Conservation (phyloP, 2,797 vertebrate species). For the Sylvilagus floridanus region DNA sequence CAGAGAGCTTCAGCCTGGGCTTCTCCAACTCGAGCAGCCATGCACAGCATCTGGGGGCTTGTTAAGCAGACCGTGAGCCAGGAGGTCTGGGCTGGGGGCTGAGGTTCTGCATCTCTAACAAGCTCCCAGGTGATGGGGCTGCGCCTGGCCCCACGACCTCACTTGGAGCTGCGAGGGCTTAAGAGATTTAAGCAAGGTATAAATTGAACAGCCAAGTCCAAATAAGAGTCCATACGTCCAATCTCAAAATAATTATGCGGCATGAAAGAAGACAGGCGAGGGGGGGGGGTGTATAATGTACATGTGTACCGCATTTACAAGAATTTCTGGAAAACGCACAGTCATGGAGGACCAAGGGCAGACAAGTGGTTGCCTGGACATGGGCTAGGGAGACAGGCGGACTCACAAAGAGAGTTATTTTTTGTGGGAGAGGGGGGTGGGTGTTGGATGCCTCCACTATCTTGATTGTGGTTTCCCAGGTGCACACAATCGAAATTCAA, state of each 20-base stretch:
- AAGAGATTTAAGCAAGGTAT: slow-evolving; percentile 37
- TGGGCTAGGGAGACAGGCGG: neutral
- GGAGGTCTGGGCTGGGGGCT: neutral
- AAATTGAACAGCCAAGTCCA: slow-evolving; percentile 17
- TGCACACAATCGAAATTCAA: neutral
- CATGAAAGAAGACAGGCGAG: slow-evolving; percentile 32
- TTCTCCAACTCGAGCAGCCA: neutral
- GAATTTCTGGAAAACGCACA: neutral
- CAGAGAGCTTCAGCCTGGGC: neutral
- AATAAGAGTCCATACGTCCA: neutral
- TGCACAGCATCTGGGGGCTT: neutral
- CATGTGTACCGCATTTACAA: slow-evolving; percentile 4
- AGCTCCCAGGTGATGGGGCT: neutral
- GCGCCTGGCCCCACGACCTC: neutral
- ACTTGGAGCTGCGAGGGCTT: neutral
- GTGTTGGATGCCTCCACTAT: neutral
- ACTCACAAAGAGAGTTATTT: neutral
- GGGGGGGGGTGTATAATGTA: neutral
- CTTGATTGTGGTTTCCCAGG: neutral
- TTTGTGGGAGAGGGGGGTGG: no score
- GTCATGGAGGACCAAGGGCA: slow-evolving; percentile 41
- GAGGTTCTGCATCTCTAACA: neutral
- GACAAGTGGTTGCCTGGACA: neutral
- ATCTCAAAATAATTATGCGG: slow-evolving; percentile 40
- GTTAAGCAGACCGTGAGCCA: neutral